Conservation (phyloP, 2,888 invertebrate species). For the Platycnemis pennipes region DNA sequence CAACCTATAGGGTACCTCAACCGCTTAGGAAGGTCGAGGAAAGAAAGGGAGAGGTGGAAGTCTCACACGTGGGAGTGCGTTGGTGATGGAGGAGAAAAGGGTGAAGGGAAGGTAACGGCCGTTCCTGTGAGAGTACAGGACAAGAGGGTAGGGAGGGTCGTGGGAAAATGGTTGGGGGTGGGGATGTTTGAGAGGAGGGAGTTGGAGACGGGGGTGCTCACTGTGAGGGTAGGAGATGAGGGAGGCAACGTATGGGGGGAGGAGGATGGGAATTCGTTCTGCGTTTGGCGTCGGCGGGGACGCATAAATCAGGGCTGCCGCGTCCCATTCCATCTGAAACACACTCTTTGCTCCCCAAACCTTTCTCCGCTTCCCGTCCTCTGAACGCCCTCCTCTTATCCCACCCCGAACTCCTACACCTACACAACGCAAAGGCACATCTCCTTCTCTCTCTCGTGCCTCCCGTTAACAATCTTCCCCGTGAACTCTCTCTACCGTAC, state of each 20-base stretch:
- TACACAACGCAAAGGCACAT: neutral
- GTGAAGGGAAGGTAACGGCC: neutral
- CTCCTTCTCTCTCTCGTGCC: neutral
- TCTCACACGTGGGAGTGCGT: neutral
- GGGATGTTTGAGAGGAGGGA: no score
- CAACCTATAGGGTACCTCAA: no score
- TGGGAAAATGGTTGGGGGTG: neutral
- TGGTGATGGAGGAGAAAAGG: no score
- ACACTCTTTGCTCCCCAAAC: constrained; percentile 10
- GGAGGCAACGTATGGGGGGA: no score
- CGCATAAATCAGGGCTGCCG: constrained; percentile 51
- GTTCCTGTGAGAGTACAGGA: neutral
- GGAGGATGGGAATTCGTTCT: neutral
- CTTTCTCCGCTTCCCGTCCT: no score
- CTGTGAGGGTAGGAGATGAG: neutral
- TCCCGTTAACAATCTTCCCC: neutral
- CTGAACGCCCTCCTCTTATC: neutral
- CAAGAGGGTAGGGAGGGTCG: neutral
- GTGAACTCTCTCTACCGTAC: neutral
- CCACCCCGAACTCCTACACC: neutral
- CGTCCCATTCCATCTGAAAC: constrained; percentile 49
- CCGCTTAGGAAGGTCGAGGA: neutral
- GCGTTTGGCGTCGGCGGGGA: constrained; percentile 48
- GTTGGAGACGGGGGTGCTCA: no score
- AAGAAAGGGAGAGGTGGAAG: neutral